Evolutionary conservation across 2,113 vertebrate genomes (phyloP), one percentile per base, ranked within the genome.

Genomic region (Uropsilus gracilis): DNA sequence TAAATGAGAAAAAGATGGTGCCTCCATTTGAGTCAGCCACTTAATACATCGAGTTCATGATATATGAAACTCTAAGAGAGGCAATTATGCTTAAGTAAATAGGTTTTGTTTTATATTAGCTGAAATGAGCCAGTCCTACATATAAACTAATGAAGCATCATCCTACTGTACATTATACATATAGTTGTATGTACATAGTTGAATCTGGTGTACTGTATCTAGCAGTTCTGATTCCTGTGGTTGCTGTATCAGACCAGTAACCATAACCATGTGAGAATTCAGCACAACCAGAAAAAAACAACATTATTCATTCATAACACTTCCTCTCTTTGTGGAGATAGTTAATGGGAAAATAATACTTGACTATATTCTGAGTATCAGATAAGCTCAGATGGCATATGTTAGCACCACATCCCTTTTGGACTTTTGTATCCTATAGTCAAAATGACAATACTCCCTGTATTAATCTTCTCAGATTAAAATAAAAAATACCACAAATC

Each of bases 1-100:
- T 69, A 90, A 82, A n/a, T 57, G 37, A 63, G 20, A 73, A 71
- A 95, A 77, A 32, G 59, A 26, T 64, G 37, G 18, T n/a, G 9
- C 0, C 0, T 86, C 32, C 53, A 71, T 53, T 32, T 59, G 14
- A 59, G 2, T 50, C 28, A 34, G 13, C 0, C 75, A 18, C 32
- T 75, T 87, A 82, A 24, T n/a, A 82, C 17, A 55, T 39, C 73
- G 28, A 42, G 13, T 26, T 26, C 11, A 11, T 16, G 5, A 17
- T 30, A 42, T 10, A 12, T n/a, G 57, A 75, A 87, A 81, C 32
- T 64, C 18, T 94, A 37, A 32, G 6, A n/a, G 8, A 57, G 9
- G 37, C 32, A 94, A 57, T 9, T 46, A 64, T n/a, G 22, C 24
- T 78, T 13, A 61, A 68, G 13, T 32, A 94, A 86, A 72, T 50